Conservation (phyloP, 64 coral and sea anemone genomes). For the Montipora capricornis region DNA sequence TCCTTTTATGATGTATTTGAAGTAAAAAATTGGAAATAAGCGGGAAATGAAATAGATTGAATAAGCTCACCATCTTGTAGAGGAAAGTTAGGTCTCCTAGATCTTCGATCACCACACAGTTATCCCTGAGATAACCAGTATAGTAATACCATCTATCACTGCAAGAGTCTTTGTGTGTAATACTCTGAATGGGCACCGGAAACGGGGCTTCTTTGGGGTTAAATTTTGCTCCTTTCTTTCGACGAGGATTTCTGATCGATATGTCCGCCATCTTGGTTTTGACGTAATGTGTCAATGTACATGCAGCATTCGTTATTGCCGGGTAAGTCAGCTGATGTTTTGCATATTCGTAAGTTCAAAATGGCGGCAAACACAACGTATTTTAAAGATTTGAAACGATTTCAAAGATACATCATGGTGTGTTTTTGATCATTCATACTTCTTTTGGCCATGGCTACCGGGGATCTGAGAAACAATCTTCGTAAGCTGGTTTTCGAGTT, state of each 20-base stretch:
- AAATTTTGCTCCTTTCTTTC: constrained; percentile 74
- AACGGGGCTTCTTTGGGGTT: constrained; percentile 83
- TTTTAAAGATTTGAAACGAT: neutral
- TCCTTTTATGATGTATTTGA: too few relatives aligned
- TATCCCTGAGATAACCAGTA: constrained; percentile 86
- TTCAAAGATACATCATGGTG: neutral
- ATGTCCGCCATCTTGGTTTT: constrained; percentile 89
- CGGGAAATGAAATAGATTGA: neutral
- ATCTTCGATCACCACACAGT: constrained; percentile 87
- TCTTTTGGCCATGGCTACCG: constrained; percentile 78
- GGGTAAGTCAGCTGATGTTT: neutral
- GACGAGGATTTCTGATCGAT: constrained; percentile 67
- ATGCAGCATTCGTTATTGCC: neutral
- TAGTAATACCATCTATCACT: constrained; percentile 92
- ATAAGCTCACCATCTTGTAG: constrained; percentile 87
- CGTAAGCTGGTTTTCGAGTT: constrained; percentile 91
- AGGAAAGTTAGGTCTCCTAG: constrained; percentile 91
- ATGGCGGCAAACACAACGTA: constrained; percentile 54
- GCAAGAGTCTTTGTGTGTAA: constrained; percentile 62
- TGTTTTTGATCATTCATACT: neutral
- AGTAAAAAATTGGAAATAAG: too few relatives aligned
- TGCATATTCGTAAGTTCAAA: constrained; percentile 41
- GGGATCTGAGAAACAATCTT: constrained; percentile 97
- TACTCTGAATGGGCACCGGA: constrained; percentile 86
- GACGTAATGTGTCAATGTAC: neutral